Evolutionary conservation across 2,797 vertebrate species (phyloP), one percentile per base, ranked within the genome.

Genomic region (Nannoperca australis): DNA sequence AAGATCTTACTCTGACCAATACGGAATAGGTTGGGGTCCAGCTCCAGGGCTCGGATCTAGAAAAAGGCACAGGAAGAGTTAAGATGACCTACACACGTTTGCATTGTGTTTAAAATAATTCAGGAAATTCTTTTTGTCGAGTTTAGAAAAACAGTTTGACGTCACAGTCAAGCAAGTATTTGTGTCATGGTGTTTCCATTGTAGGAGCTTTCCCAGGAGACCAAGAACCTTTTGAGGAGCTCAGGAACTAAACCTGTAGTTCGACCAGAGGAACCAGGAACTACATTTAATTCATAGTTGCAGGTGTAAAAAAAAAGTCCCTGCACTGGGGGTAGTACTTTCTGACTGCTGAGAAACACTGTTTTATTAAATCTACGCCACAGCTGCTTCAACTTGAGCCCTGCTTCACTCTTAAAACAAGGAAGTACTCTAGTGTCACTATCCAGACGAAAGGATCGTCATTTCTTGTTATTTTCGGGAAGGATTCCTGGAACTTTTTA

Each of bases 1-100:
- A 99, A 99, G 91, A 99, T 99, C 94, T 99, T 99, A 92, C 98
- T 99, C 93, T 99, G 98, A 75, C 98, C 98, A 32, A 99, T 99
- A 64, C 98, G 95, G 90, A 96, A 99, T 22, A 99, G 93, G 91
- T 99, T 99, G 58, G 96, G 96, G 78, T 99, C 98, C 90, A 99
- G 83, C 87, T 99, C 98, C 81, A 99, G 93, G 40, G 97, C 97
- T 76, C 93, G 95, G 83, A 99, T 99, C 98, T 99, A 70, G 61
- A 56, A 34, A 38, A 38, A 75, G 14, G 0, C 40, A 80, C 30
- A 77, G 70, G 18, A 10, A 22, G 51, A 47, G 7, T 60, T 50
- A 8, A 0, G 66, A 24, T 59, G 13, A 70, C 1, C 11, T 45
- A 27, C 24, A 27, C 27, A 45, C 6, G 2, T 54, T 50, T 17